A percentile compares a stretch with the other conserved stretches of the same genome.
Evolutionary conservation across 2,113 vertebrate genomes (phyloP).

Genomic region (Paramormyrops kingsleyae): DNA sequence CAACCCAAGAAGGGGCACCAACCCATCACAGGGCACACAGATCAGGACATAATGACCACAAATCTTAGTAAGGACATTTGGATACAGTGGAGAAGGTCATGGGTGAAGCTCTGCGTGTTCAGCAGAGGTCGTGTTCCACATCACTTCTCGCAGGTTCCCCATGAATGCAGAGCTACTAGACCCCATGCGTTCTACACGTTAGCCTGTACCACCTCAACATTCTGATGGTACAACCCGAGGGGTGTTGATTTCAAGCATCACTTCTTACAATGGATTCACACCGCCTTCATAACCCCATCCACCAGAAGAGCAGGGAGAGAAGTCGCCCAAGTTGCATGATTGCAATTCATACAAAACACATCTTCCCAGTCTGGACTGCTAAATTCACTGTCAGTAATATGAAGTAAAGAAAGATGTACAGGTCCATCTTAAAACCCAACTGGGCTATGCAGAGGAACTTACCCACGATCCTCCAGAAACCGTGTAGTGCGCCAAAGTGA

Average conservation of each 20-base stretch:
- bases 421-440: not conserved
- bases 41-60: no score
- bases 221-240: not conserved
- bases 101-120: not conserved
- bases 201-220: not conserved
- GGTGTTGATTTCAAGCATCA: not conserved
- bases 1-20: not conserved
- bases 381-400: not conserved
- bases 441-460: slow-evolving; percentile 28
- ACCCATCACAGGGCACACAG: no score
- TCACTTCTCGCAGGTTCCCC: not conserved
- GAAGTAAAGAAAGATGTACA: not conserved
- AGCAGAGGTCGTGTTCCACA: not conserved
- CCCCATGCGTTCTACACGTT: not conserved
- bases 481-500: slow-evolving; percentile 71
- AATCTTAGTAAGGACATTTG: not conserved
- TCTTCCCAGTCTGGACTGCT: not conserved
- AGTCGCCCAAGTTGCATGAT: not conserved
- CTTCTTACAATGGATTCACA: not conserved
- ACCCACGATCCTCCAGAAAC: slow-evolving; percentile 82
- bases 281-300: not conserved
- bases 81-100: not conserved
- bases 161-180: not conserved
- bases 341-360: not conserved
- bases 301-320: not conserved